Base-by-base conservation (phyloP, 2,113 vertebrate genomes). In the Anolis carolinensis region DNA sequence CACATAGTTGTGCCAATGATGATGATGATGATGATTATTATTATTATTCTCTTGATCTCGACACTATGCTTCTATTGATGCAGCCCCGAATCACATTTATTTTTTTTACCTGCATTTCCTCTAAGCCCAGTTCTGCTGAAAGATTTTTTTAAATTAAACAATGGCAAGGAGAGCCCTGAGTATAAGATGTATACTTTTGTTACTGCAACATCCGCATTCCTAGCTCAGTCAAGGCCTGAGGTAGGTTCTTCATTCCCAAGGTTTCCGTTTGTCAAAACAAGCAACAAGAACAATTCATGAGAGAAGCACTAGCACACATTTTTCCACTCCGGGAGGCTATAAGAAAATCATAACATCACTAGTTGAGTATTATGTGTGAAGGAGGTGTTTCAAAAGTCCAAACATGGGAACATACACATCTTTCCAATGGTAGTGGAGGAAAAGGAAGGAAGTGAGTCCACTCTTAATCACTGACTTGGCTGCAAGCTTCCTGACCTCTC, bases 381-480 rank as follows among this genome's bases (percentile, higher is more conserved):
- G 36, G 52, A 63, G 67, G 50, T 44, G 30, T 30, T 39, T 70
- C 34, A 55, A 39, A 80, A 74, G 73, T 86, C 78, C 68, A 74
- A 81, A 80, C 55, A 48, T 81, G 72, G 63, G 78, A 68, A 84
- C 48, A 68, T 32, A 68, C 55, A 39, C 20, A 18, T 84, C 82
- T 79, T 75, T 70, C 83, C 89, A 70, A 70, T 50, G 1, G 79
- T 9, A 16, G 18, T n/a, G 81, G 70, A 89, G 67, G 86, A 70
- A 75, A 81, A 77, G 87, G 79, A 80, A 4, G 79, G 92, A 92
- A 92, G 86, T 68, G 82, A 90, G 87, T 20, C 30, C 20, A 63
- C 5, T 21, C 75, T 93, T 76, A 89, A 86, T 92, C 93, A 86
- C 70, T 89, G 81, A 78, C 90, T 89, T 86, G 10, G 67, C 50